phyloP scores from a whole-genome alignment of 2,113 vertebrate genomes.

The Orcinus orca region DNA sequence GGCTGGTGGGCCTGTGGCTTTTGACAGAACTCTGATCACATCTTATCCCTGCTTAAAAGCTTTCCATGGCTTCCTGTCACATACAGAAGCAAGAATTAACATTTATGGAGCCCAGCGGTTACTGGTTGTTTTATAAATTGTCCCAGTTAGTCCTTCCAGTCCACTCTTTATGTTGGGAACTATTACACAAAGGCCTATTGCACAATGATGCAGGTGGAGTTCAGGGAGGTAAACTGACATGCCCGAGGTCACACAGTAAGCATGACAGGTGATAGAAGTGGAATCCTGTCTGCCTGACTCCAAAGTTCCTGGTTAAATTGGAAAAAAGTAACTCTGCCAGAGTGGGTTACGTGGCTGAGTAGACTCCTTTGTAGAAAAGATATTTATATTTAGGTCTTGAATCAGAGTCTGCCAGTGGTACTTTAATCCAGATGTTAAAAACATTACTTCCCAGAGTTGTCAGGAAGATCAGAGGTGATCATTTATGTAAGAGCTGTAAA shows the following conservation, averaged over 20 bases:
- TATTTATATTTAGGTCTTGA: background rate
- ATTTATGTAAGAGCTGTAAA: background rate
- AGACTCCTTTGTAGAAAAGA: background rate
- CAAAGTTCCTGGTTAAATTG: background rate
- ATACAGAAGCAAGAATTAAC: background rate
- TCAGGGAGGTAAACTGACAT: background rate
- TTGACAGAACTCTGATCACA: background rate
- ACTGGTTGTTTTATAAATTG: background rate
- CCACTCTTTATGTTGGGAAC: background rate
- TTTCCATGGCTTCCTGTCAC: background rate
- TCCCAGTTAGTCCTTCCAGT: background rate
- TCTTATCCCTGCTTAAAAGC: background rate
- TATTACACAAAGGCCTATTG: background rate
- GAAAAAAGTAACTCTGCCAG: background rate
- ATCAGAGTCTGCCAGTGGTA: background rate
- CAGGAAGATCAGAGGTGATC: background rate
- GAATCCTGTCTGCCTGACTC: background rate
- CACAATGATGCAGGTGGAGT: background rate
- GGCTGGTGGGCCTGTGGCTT: background rate
- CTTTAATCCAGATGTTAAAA: slow-evolving; percentile 10
- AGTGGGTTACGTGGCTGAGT: background rate
- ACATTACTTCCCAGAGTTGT: background rate
- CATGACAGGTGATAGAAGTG: background rate
- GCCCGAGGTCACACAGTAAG: background rate
- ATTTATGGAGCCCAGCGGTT: background rate